These are phyloP conservation scores for Podiceps cristatus DNA, from an alignment of 2,113 vertebrate species.

Conservation along the genomic window DNA sequence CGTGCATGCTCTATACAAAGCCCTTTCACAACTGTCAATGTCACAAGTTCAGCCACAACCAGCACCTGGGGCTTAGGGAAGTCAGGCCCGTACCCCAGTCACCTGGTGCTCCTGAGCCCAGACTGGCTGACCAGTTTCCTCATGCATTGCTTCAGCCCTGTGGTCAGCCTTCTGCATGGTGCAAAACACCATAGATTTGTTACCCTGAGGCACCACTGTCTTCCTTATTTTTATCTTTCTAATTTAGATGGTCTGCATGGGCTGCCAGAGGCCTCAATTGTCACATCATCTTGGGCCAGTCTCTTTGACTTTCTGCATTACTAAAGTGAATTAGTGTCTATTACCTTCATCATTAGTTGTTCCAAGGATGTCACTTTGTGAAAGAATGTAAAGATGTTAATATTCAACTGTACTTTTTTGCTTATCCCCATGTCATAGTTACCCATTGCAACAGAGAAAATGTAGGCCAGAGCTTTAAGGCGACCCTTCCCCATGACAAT, in stretches of 20 bases:
- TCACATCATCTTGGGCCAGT: neutral
- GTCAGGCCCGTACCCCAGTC: rapidly evolving
- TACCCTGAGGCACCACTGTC: neutral
- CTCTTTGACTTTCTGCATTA: neutral
- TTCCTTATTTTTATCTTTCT: neutral
- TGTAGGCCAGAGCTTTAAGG: neutral
- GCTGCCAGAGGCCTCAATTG: neutral
- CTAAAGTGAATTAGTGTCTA: neutral
- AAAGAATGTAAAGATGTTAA: neutral
- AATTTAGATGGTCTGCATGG: neutral
- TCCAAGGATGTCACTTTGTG: neutral
- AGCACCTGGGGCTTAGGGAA: neutral
- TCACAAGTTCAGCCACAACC: neutral
- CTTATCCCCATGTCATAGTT: neutral
- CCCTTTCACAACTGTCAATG: rapidly evolving
- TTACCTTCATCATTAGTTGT: neutral
- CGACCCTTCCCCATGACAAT: neutral
- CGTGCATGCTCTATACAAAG: neutral
- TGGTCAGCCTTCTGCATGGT: neutral
- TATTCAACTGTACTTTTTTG: neutral
- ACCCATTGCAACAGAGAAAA: neutral
- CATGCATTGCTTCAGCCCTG: neutral
- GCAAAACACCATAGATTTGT: rapidly evolving
- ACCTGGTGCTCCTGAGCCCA: rapidly evolving
- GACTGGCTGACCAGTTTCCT: neutral